phyloP scores from a whole-genome alignment of 2,113 vertebrate species.

The Microcebus griseorufus region DNA sequence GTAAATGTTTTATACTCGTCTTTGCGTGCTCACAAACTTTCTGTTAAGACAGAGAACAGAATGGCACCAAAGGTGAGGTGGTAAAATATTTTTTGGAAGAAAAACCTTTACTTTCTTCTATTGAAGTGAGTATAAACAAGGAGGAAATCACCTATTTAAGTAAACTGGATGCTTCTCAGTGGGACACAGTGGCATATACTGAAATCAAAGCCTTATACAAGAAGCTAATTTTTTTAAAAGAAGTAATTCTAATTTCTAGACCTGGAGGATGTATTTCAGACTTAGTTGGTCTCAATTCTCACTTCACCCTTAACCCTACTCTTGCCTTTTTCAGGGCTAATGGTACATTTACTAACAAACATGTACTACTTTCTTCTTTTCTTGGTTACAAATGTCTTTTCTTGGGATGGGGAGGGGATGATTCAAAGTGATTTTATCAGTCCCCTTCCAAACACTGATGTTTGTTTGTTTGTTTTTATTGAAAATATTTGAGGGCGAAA shows the following conservation, averaged over 20 bases:
- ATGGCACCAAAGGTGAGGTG: slow-evolving; percentile 57
- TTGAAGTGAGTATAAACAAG: slow-evolving; percentile 78
- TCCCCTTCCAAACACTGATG: background rate
- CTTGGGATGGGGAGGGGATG: background rate
- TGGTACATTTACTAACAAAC: background rate
- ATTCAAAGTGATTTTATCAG: background rate
- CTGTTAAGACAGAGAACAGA: slow-evolving; percentile 63
- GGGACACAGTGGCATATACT: slow-evolving; percentile 52
- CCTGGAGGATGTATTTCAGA: slow-evolving; percentile 72
- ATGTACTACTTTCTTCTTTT: background rate
- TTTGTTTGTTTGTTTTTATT: background rate
- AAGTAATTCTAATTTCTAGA: slow-evolving; percentile 74
- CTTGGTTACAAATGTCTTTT: background rate
- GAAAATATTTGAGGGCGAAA: background rate
- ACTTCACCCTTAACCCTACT: background rate
- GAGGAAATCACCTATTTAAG: slow-evolving; percentile 78
- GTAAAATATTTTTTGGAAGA: slow-evolving; percentile 34
- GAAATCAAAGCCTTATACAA: slow-evolving; percentile 76
- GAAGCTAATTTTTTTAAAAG: slow-evolving; percentile 68
- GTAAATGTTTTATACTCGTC: slow-evolving; percentile 34
- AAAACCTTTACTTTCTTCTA: slow-evolving; percentile 68
- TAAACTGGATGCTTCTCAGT: slow-evolving; percentile 78
- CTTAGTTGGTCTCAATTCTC: slow-evolving; percentile 43
- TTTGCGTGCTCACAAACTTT: slow-evolving; percentile 40
- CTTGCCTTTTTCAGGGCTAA: background rate